A percentile compares a stretch with the other conserved stretches of the same genome.
Evolutionary conservation across 1,140 invertebrate genomes (phyloP).

Genomic region (Kradibia gibbosae): DNA sequence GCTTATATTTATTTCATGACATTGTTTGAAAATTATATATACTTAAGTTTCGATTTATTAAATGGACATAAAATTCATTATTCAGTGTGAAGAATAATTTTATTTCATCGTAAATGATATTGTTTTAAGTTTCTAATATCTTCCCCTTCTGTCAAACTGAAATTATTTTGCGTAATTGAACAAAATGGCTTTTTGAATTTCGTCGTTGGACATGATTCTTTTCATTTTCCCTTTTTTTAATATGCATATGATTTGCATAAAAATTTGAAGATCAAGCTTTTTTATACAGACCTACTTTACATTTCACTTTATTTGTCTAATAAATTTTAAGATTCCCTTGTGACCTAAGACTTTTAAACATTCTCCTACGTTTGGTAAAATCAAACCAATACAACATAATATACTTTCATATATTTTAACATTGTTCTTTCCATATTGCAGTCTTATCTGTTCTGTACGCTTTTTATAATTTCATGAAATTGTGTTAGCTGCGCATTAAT

Average conservation of each 20-base stretch:
- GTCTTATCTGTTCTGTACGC: too few species aligned
- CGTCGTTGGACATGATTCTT: background rate
- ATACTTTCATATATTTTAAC: too few species aligned
- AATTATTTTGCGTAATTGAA: background rate
- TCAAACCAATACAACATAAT: background rate
- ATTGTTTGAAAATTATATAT: background rate
- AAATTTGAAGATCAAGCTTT: background rate
- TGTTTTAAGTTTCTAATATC: background rate
- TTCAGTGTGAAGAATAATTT: too few species aligned
- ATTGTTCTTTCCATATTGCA: too few species aligned
- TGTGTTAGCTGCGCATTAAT: too few species aligned
- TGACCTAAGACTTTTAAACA: background rate
- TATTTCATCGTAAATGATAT: constrained; percentile 21
- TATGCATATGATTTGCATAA: background rate
- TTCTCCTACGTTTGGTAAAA: background rate
- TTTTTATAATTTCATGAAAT: too few species aligned
- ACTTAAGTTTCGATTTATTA: too few species aligned
- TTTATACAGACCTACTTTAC: background rate
- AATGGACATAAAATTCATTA: too few species aligned
- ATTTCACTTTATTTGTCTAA: background rate
- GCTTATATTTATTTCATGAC: background rate
- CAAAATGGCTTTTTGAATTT: background rate
- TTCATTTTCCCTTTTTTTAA: background rate
- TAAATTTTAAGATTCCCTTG: background rate
- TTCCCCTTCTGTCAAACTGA: constrained; percentile 1